Evolutionary conservation across 2,113 vertebrate genomes (phyloP).

Genomic region (Apaloderma vittatum): DNA sequence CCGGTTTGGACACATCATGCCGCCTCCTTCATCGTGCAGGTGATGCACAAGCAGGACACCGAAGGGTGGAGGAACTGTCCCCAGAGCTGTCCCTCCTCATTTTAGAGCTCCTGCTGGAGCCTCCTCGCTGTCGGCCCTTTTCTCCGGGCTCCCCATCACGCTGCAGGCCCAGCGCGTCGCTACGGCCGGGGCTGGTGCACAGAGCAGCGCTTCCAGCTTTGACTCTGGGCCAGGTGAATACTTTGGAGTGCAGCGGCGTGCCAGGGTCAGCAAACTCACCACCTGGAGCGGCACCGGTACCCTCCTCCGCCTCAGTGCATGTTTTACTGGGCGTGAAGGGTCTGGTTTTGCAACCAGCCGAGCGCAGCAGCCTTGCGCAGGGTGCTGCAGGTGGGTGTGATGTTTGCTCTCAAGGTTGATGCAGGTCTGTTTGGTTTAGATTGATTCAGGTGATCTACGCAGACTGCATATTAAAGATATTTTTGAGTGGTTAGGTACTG

Average conservation of each 20-base stretch:
- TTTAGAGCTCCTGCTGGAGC: background rate
- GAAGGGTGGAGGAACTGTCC: background rate
- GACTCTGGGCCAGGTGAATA: background rate
- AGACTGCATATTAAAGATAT: background rate
- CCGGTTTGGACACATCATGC: background rate
- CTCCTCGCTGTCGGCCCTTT: background rate
- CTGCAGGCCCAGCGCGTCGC: background rate
- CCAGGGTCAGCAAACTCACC: background rate
- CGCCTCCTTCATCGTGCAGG: background rate
- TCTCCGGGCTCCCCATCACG: fast-evolving
- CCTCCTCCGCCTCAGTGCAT: fast-evolving
- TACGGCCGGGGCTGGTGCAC: fast-evolving
- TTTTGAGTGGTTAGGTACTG: background rate
- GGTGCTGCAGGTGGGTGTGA: background rate
- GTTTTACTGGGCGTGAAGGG: background rate
- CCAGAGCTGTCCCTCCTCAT: no score
- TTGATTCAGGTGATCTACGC: background rate
- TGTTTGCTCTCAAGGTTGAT: background rate
- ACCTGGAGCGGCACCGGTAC: background rate
- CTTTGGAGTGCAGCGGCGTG: fast-evolving
- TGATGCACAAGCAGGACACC: background rate
- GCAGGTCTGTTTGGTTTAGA: background rate
- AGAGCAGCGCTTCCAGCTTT: fast-evolving
- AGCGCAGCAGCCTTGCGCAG: fast-evolving
- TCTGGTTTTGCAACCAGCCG: background rate